phyloP scores from a whole-genome alignment of 2,888 invertebrate genomes.

The Agrotis puta region DNA sequence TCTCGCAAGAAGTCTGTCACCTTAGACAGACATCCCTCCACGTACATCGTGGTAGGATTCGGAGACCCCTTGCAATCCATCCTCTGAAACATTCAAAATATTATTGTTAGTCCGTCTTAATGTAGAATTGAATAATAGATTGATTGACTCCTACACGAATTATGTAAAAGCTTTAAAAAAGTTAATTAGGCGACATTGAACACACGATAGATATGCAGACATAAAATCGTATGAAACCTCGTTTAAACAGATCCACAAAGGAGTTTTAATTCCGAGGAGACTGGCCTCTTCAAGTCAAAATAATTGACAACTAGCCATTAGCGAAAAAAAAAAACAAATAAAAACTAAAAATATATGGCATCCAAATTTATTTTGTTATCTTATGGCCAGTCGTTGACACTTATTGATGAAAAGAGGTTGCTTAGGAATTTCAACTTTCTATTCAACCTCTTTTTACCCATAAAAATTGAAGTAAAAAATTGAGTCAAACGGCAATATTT shows the following conservation, averaged over 20 bases:
- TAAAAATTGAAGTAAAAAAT: no score
- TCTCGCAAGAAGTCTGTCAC: constrained; percentile 93
- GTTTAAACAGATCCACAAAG: neutral
- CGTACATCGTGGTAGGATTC: constrained; percentile 92
- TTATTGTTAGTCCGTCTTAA: neutral
- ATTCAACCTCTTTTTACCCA: no score
- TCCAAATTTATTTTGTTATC: neutral
- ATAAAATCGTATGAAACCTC: neutral
- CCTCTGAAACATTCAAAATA: constrained; percentile 80
- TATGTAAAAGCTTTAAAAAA: no score
- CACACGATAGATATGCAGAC: neutral
- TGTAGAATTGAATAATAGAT: no score
- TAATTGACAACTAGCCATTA: neutral
- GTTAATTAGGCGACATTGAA: no score
- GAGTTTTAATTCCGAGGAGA: neutral
- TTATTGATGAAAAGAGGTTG: neutral
- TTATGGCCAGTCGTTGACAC: constrained; percentile 3
- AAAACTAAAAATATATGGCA: neutral
- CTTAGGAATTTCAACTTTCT: neutral
- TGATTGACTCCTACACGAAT: no score
- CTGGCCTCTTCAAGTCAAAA: neutral
- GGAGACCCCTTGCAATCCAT: constrained; percentile 91
- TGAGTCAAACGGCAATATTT: no score
- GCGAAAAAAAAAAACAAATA: neutral
- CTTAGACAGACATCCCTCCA: constrained; percentile 94